Conservation (phyloP, 2,888 invertebrate genomes). For the Nomada fucata region DNA sequence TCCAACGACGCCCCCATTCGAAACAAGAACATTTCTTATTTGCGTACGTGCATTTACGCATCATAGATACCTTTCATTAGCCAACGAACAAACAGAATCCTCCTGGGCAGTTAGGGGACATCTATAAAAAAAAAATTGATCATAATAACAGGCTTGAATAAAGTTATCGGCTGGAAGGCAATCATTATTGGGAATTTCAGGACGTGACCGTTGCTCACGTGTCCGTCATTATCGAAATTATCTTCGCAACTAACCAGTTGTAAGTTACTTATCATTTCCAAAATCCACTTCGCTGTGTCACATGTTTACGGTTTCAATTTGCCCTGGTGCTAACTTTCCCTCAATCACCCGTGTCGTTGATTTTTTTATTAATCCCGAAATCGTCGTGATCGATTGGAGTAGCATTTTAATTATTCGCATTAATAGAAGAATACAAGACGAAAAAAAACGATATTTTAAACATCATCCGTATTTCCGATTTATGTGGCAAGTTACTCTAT, state of each 20-base stretch:
- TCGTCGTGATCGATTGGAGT: background rate
- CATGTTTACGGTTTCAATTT: background rate
- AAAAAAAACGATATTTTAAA: no score
- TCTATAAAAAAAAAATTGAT: conserved; percentile 13
- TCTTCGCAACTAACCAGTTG: background rate
- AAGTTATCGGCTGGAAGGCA: conserved; percentile 21
- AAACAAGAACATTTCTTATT: background rate
- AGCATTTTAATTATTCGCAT: background rate
- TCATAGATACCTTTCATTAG: background rate
- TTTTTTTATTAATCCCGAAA: background rate
- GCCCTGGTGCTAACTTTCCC: background rate
- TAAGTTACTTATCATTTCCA: background rate
- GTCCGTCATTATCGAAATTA: conserved; percentile 12
- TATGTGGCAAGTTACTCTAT: no score
- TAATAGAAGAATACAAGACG: background rate
- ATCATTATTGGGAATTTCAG: conserved; percentile 35
- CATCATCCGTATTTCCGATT: no score
- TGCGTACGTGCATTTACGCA: background rate
- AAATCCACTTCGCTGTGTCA: background rate
- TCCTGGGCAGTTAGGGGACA: background rate
- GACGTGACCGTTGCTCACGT: conserved; percentile 12
- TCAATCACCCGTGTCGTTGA: background rate
- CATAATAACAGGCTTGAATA: conserved; percentile 33
- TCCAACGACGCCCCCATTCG: background rate
- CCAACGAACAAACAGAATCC: background rate